Evolutionary conservation across 1,140 invertebrate species (phyloP).

Genomic region (Euura lappo): DNA sequence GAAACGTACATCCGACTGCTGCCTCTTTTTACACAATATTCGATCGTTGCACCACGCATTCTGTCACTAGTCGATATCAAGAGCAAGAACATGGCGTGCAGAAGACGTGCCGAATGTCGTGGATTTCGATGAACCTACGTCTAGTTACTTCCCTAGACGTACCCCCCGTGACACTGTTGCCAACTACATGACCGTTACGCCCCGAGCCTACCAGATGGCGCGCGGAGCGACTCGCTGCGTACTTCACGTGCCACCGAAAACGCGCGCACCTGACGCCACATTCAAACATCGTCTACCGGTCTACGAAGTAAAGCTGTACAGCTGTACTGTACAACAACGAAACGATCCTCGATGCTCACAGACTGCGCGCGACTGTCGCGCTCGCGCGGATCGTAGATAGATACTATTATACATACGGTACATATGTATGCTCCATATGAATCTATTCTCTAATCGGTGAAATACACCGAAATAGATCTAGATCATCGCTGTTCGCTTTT

Average conservation of each 20-base stretch:
- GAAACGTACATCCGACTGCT: not conserved
- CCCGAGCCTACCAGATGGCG: not conserved
- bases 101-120: constrained; percentile 6
- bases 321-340: no score
- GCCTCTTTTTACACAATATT: not conserved
- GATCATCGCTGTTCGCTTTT: no score
- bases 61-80: constrained; percentile 5
- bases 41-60: not conserved
- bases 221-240: not conserved
- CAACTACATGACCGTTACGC: not conserved
- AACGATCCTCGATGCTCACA: no score
- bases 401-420: no score
- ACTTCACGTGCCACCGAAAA: not conserved
- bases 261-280: no score
- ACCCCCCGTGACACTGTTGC: not conserved
- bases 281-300: no score
- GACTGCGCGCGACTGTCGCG: no score
- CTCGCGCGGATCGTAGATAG: no score
- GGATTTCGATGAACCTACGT: constrained; percentile 1
- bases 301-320: no score
- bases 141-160: not conserved
- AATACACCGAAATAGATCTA: no score
- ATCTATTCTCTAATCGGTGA: no score
- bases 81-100: constrained; percentile 6
- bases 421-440: no score